A percentile compares a stretch with the other conserved stretches of the same genome.
These are phyloP conservation scores for Ceuthmochares aereus DNA, from an alignment of 2,113 vertebrate genomes.

Conservation along the genomic window DNA sequence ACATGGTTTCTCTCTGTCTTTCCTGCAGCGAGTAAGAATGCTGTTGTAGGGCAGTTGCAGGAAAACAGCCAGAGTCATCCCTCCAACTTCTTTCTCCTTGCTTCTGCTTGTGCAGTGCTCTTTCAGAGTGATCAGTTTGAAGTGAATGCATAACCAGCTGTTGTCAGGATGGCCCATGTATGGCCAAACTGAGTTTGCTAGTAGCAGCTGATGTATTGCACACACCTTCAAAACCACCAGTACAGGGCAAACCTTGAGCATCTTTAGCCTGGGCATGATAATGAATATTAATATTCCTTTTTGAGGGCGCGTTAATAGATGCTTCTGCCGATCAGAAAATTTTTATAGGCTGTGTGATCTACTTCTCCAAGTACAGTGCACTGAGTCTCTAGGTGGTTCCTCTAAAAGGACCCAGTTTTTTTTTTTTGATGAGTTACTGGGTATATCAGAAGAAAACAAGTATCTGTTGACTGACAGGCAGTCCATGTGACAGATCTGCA, in stretches of 20 bases:
- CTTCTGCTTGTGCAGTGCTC: neutral
- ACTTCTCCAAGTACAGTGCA: neutral
- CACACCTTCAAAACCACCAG: neutral
- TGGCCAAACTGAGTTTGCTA: neutral
- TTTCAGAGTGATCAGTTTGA: neutral
- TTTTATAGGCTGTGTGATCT: neutral
- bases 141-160: neutral
- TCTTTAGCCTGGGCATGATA: neutral
- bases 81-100: neutral
- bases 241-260: neutral
- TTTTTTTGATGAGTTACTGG: neutral
- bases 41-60: neutral
- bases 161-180: accelerated
- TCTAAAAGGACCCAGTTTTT: neutral
- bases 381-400: neutral
- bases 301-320: neutral
- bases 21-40: neutral
- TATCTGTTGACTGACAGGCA: neutral
- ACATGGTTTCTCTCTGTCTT: neutral
- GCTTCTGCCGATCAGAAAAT: neutral
- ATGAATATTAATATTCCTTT: neutral
- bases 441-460: neutral
- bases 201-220: neutral
- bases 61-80: neutral
- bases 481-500: neutral